phyloP scores from a whole-genome alignment of 2,113 vertebrate genomes.

The Microtus richardsoni region DNA sequence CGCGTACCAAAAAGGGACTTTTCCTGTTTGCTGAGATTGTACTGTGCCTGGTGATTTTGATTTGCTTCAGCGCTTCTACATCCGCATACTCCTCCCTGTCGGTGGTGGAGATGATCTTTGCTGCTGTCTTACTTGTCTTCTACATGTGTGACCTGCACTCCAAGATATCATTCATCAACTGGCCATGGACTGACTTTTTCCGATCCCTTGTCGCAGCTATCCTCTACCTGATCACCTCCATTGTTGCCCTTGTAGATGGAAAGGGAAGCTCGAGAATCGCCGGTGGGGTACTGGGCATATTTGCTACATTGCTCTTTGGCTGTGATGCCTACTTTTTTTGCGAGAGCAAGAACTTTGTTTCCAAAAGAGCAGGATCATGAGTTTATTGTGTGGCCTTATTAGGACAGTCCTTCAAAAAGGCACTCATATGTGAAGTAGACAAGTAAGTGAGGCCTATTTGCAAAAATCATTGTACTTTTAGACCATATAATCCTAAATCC shows the following conservation, averaged over 20 bases:
- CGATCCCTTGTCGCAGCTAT: conserved; percentile 68
- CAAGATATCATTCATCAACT: conserved; percentile 80
- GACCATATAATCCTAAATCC: background rate
- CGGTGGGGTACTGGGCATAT: conserved; percentile 78
- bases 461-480: background rate
- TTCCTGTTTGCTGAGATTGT: conserved; percentile 78
- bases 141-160: conserved; percentile 76
- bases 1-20: conserved; percentile 73
- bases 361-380: too few relatives aligned
- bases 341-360: too few relatives aligned
- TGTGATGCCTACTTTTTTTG: conserved; percentile 79
- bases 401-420: too few relatives aligned
- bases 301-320: conserved; percentile 79
- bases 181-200: conserved; percentile 83
- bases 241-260: conserved; percentile 71
- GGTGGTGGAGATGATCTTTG: conserved; percentile 72
- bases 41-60: conserved; percentile 80
- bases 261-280: conserved; percentile 47
- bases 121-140: conserved; percentile 76
- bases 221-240: conserved; percentile 81
- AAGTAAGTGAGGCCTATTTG: background rate
- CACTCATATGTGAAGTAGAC: too few relatives aligned
- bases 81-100: conserved; percentile 71
- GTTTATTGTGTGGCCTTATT: too few relatives aligned
- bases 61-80: conserved; percentile 74